These are phyloP conservation scores for Trogon melanurus DNA, from an alignment of 2,113 vertebrate species.

Conservation along the genomic window DNA sequence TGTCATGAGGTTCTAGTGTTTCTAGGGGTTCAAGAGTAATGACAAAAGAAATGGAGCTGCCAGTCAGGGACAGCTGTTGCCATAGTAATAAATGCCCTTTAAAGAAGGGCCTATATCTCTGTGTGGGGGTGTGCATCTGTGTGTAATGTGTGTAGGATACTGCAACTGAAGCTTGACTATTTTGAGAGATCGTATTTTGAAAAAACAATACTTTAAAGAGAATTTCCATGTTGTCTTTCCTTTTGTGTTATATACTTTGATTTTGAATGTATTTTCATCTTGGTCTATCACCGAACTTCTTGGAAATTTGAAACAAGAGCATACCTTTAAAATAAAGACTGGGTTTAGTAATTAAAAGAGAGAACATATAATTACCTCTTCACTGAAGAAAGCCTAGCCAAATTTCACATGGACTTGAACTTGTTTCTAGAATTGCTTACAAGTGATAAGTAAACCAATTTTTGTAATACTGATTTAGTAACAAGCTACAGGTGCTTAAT, in stretches of 20 bases:
- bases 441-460: background rate
- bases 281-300: background rate
- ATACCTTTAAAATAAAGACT: background rate
- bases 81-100: constrained; percentile 64
- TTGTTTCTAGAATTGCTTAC: background rate
- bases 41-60: constrained; percentile 1
- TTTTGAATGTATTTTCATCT: background rate
- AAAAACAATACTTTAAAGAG: background rate
- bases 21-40: background rate
- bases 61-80: background rate
- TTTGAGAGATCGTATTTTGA: constrained; percentile 9
- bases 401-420: background rate
- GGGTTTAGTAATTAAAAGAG: background rate
- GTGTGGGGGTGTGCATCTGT: constrained; percentile 16
- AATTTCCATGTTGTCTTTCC: background rate
- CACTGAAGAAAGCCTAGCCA: background rate
- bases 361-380: background rate
- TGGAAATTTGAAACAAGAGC: background rate
- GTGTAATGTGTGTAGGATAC: constrained; percentile 7
- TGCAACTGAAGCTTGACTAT: background rate
- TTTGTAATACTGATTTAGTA: background rate
- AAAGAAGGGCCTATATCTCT: background rate
- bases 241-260: background rate
- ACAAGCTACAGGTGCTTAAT: background rate
- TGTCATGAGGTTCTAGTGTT: background rate